Evolutionary conservation across 2,113 vertebrate species (phyloP).

Genomic region (Calidris pygmaea): DNA sequence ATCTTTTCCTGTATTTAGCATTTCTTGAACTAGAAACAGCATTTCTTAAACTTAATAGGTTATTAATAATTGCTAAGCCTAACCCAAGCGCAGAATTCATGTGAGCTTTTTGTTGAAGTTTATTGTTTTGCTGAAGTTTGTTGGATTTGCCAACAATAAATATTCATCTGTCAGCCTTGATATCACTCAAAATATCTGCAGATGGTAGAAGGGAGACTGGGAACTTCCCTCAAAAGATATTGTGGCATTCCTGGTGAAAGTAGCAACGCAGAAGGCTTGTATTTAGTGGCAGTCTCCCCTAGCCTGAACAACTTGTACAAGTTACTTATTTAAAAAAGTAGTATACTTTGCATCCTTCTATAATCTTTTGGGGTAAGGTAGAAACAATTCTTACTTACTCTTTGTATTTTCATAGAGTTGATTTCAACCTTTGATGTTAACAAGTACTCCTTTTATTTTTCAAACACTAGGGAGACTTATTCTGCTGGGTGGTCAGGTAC

Average conservation of each 20-base stretch:
- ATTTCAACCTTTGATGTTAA: neutral
- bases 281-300: neutral
- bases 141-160: neutral
- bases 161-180: neutral
- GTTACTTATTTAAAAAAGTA: neutral
- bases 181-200: neutral
- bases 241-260: neutral
- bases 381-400: neutral
- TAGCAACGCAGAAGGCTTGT: neutral
- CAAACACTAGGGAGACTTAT: neutral
- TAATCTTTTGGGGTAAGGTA: neutral
- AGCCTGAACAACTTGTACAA: neutral
- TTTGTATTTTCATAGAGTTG: neutral
- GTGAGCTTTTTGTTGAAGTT: neutral
- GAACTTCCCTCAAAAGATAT: neutral
- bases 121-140: constrained; percentile 18
- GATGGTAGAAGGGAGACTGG: neutral
- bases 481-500: neutral
- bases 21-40: constrained; percentile 44
- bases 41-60: constrained; percentile 24
- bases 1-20: constrained; percentile 20
- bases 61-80: constrained; percentile 46
- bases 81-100: neutral
- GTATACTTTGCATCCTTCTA: neutral
- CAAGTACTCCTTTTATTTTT: neutral